phyloP scores from a whole-genome alignment of 2,113 vertebrate species.

The Catagonus wagneri region DNA sequence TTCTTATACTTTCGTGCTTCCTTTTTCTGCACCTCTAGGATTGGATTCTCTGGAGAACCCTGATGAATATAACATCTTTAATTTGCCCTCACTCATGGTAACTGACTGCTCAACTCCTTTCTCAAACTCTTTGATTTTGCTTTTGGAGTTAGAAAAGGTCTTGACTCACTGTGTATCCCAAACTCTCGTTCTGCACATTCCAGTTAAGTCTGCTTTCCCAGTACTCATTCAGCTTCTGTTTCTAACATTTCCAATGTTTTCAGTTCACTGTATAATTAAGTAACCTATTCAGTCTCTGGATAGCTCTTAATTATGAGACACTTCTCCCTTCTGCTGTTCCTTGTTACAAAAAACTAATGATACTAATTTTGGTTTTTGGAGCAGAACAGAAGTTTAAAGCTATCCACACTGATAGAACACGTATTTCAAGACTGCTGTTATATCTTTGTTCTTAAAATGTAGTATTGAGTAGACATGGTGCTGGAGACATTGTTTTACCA shows the following conservation, averaged over 20 bases:
- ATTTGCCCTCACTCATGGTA: not conserved
- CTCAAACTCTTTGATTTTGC: not conserved
- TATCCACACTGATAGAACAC: not conserved
- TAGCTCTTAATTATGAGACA: constrained; percentile 32
- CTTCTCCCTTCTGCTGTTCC: not conserved
- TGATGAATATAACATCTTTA: not conserved
- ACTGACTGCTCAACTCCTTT: not conserved
- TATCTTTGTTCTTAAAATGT: not conserved
- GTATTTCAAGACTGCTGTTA: not conserved
- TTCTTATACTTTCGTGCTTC: not conserved
- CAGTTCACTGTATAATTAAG: constrained; percentile 12
- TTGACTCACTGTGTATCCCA: not conserved
- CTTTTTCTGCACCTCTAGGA: not conserved
- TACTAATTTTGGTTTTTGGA: constrained; percentile 27
- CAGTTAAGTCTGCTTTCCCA: not conserved
- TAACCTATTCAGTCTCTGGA: constrained; percentile 12
- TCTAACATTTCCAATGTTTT: not conserved
- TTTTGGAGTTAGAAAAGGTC: not conserved
- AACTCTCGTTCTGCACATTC: not conserved
- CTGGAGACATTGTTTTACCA: not conserved
- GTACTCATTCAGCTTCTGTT: not conserved
- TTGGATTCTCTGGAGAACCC: not conserved
- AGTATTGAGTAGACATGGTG: not conserved
- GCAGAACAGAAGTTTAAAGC: not conserved
- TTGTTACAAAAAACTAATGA: constrained; percentile 13